Evolutionary conservation across 1,140 invertebrate genomes (phyloP).

Genomic region (Cepaea nemoralis): DNA sequence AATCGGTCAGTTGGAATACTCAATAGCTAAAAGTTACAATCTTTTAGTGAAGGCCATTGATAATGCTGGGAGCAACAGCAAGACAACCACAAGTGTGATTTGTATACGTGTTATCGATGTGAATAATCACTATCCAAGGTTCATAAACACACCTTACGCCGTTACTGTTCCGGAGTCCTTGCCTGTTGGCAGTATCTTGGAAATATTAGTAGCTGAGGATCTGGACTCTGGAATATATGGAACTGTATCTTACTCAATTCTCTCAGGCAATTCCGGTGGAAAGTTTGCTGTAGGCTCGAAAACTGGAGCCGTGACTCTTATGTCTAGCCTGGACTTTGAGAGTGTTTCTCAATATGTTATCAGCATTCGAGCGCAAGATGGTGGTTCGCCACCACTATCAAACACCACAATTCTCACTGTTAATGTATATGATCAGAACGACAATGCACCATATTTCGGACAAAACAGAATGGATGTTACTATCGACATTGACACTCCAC

Average conservation of each 20-base stretch:
- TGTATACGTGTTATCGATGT: not conserved
- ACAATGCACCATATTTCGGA: slow-evolving; percentile 36
- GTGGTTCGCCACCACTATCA: not conserved
- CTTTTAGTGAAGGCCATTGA: not conserved
- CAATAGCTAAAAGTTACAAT: slow-evolving; percentile 14
- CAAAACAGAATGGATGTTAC: not conserved
- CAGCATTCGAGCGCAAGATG: not conserved
- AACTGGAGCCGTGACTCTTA: slow-evolving; percentile 31
- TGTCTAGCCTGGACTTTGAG: slow-evolving; percentile 30
- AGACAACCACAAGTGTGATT: not conserved
- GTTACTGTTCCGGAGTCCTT: not conserved
- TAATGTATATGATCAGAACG: slow-evolving; percentile 40
- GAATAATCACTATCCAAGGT: not conserved
- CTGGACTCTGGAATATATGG: slow-evolving; percentile 14
- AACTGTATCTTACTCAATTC: not conserved
- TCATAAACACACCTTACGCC: not conserved
- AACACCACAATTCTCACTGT: slow-evolving; percentile 26
- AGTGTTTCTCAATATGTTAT: not conserved
- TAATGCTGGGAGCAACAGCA: not conserved
- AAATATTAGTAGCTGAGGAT: not conserved
- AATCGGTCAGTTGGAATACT: not conserved
- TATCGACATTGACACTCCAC: not conserved
- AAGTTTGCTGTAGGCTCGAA: not conserved
- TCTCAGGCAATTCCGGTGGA: not conserved
- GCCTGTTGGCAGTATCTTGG: not conserved